These are phyloP conservation scores for Xyliphius kryptos DNA, from an alignment of 2,113 vertebrate genomes.

Conservation along the genomic window DNA sequence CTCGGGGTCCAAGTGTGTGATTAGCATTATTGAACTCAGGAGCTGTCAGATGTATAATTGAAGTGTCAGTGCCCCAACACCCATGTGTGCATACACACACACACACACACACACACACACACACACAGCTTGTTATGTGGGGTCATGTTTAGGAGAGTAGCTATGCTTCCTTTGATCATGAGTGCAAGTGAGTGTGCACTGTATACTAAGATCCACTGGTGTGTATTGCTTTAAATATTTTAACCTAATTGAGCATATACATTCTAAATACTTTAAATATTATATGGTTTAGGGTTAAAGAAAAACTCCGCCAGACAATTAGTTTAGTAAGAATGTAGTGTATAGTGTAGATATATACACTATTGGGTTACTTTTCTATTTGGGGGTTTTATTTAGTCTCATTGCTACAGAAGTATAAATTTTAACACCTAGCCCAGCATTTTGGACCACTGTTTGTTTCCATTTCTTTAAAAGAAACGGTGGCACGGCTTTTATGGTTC, in stretches of 20 bases:
- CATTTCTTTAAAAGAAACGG: too few species aligned
- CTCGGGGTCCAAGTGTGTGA: slow-evolving; percentile 39
- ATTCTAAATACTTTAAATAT: too few species aligned
- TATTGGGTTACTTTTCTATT: too few species aligned
- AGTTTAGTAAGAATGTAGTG: too few species aligned
- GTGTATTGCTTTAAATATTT: slow-evolving; percentile 37
- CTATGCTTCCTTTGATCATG: slow-evolving; percentile 60
- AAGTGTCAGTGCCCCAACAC: slow-evolving; percentile 44
- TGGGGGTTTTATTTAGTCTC: too few species aligned
- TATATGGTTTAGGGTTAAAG: too few species aligned
- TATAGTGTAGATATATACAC: too few species aligned
- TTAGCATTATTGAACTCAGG: slow-evolving; percentile 55
- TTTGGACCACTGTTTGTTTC: too few species aligned
- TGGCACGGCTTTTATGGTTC: too few species aligned
- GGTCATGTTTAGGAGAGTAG: slow-evolving; percentile 55
- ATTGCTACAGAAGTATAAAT: too few species aligned
- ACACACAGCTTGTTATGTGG: slow-evolving; percentile 38
- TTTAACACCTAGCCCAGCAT: too few species aligned
- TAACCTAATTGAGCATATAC: slow-evolving; percentile 10
- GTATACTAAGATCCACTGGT: slow-evolving; percentile 21
- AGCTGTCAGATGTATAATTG: slow-evolving; percentile 60
- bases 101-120: slow-evolving; percentile 34
- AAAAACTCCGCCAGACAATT: too few species aligned
- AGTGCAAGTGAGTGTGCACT: slow-evolving; percentile 31
- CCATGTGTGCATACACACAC: slow-evolving; percentile 31